phyloP scores from a whole-genome alignment of 2,888 invertebrate species.

The Thyatira batis region DNA sequence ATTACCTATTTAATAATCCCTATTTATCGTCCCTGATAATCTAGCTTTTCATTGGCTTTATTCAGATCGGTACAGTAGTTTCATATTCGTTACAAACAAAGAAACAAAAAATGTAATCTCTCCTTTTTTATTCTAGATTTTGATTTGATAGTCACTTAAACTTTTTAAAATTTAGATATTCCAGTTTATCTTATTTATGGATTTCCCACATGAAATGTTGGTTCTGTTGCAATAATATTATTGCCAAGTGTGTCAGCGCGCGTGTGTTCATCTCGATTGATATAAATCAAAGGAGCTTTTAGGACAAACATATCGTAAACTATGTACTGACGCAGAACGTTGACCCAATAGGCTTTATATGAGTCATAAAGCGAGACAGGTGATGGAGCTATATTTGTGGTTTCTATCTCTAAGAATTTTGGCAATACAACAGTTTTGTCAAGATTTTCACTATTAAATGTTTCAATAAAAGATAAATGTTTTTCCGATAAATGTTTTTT shows the following conservation, averaged over 20 bases:
- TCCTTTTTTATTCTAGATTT: too few relatives aligned
- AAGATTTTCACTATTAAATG: too few relatives aligned
- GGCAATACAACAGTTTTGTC: neutral
- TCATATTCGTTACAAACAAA: too few relatives aligned
- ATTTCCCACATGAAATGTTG: neutral
- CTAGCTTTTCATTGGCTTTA: too few relatives aligned
- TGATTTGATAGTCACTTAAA: too few relatives aligned
- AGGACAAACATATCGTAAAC: slow-evolving; percentile 38
- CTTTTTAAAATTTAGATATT: neutral
- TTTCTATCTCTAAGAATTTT: too few relatives aligned
- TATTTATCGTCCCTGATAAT: too few relatives aligned
- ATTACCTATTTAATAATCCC: too few relatives aligned
- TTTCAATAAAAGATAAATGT: too few relatives aligned
- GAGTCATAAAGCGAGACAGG: slow-evolving; percentile 13
- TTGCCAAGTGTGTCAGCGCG: slow-evolving; percentile 65
- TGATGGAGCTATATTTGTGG: neutral
- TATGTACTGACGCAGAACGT: slow-evolving; percentile 39
- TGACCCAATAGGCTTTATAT: slow-evolving; percentile 34
- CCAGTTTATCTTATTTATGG: neutral
- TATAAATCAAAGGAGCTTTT: slow-evolving; percentile 50
- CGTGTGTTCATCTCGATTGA: slow-evolving; percentile 23
- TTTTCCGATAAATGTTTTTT: too few relatives aligned
- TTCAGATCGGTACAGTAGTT: too few relatives aligned
- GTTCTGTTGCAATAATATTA: slow-evolving; percentile 26
- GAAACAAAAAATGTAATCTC: too few relatives aligned